Evolutionary conservation across 2,888 invertebrate species (phyloP), one percentile per base, ranked within the genome.

Genomic region (Dynastes tityus): DNA sequence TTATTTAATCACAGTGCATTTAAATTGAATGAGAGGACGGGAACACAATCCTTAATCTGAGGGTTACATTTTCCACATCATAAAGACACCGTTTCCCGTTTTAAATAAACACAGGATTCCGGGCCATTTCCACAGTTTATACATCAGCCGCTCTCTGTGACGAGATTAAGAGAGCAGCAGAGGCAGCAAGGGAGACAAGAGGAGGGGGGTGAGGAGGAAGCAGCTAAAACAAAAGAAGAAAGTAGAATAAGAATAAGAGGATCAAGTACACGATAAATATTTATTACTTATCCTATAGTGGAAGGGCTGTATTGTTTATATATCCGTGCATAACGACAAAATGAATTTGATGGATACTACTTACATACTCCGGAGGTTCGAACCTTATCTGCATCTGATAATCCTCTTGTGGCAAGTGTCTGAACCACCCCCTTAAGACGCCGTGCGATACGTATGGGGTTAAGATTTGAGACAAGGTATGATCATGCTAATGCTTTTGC

Each of bases 401-500:
- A 89, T 89, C 88, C 87, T 83, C 88, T 89, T 89, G 88, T 84
- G 88, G 88, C 84, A 85, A 85, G 83, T 86, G 86, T 87, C 85
- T 86, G 86, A 86, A 87, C 86, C 87, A 85, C 2, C 88, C 83
- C 83, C 86, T 22, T 86, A 87, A 88, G 87, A 88, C 84, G 85
- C 83, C 82, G 83, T 84, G 86, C 86, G 86, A 86, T 86, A 85
- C 86, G 84, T 85, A 84, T 83, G 83, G 87, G 86, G 86, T 86
- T 87, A 88, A 88, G 88, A 87, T 86, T 78, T 83, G 84, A 87
- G 87, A 87, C 88, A 87, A 88, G 87, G 88, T 88, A 88, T 86
- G 88, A 88, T 88, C 88, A 88, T 88, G 88, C 87, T 89, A 89
- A 89, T 88, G 88, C 88, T 87, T 88, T 88, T 88, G 85, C 88